Evolutionary conservation across 2,797 vertebrate species (phyloP).

Genomic region (Percopsis omiscomaycus): DNA sequence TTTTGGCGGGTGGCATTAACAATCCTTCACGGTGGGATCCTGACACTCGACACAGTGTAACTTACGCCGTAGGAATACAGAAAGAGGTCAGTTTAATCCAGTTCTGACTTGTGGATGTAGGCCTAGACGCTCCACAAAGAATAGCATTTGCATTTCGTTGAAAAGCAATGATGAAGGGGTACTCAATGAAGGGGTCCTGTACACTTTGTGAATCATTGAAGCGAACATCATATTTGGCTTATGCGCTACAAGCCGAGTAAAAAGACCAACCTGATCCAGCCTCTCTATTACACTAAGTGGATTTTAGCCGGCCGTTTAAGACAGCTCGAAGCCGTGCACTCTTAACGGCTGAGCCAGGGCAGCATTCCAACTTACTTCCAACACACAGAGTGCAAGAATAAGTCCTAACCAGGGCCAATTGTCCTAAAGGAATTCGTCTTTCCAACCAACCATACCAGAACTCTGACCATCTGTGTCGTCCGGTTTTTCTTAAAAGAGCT

Average conservation of each 20-base stretch:
- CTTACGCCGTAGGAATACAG: no score
- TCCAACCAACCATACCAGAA: background rate
- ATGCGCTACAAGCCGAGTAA: background rate
- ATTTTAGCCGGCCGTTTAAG: constrained; percentile 15
- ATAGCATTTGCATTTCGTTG: no score
- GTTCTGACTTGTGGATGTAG: no score
- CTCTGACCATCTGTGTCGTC: no score
- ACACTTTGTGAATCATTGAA: background rate
- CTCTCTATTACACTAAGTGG: constrained; percentile 19
- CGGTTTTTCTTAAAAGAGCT: no score
- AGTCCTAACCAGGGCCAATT: constrained; percentile 9
- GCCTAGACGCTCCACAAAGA: no score
- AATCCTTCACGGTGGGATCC: no score
- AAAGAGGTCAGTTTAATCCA: no score
- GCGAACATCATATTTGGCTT: background rate
- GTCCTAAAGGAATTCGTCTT: background rate
- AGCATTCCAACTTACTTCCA: constrained; percentile 4
- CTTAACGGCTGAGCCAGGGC: background rate
- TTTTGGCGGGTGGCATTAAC: no score
- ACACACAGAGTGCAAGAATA: constrained; percentile 6
- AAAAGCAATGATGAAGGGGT: no score
- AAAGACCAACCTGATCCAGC: constrained; percentile 3
- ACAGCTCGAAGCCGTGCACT: background rate
- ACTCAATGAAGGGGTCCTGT: no score
- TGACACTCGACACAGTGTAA: no score